Evolutionary conservation across 2,113 vertebrate species (phyloP).

Genomic region (Corapipo altera): DNA sequence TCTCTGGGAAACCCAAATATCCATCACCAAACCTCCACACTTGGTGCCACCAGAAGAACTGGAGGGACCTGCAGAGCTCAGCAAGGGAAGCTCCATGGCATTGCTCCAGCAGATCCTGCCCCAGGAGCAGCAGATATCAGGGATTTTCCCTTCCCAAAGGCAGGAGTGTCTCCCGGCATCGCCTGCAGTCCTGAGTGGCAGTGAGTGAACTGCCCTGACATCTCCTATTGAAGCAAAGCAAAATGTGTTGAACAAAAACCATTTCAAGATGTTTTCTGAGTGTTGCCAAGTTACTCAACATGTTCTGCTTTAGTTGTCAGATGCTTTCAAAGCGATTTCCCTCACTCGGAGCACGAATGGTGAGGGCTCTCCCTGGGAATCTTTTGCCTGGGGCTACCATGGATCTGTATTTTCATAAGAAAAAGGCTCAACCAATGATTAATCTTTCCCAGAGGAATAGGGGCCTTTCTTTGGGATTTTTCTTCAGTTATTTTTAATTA

Average conservation of each 20-base stretch:
- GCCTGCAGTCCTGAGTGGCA: slow-evolving; percentile 29
- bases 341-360: slow-evolving; percentile 62
- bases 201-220: slow-evolving; percentile 63
- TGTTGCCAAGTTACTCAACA: slow-evolving; percentile 67
- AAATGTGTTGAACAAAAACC: slow-evolving; percentile 59
- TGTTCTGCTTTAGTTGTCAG: slow-evolving; percentile 65
- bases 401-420: slow-evolving; percentile 57
- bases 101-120: background rate
- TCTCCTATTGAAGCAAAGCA: slow-evolving; percentile 59
- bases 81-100: background rate
- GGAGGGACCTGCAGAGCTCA: background rate
- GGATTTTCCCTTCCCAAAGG: background rate
- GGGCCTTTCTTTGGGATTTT: slow-evolving; percentile 61
- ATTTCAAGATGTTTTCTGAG: slow-evolving; percentile 58
- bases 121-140: background rate
- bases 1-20: background rate
- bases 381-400: slow-evolving; percentile 58
- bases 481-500: slow-evolving; percentile 69
- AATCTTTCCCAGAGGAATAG: slow-evolving; percentile 53
- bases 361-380: slow-evolving; percentile 65
- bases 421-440: slow-evolving; percentile 54
- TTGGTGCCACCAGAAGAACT: background rate
- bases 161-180: background rate
- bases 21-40: background rate
- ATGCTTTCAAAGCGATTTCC: slow-evolving; percentile 64